Percentiles rank a stretch among this genome's conserved stretches.
Conservation (phyloP, 2,797 vertebrate species). For the Smutsia gigantea region DNA sequence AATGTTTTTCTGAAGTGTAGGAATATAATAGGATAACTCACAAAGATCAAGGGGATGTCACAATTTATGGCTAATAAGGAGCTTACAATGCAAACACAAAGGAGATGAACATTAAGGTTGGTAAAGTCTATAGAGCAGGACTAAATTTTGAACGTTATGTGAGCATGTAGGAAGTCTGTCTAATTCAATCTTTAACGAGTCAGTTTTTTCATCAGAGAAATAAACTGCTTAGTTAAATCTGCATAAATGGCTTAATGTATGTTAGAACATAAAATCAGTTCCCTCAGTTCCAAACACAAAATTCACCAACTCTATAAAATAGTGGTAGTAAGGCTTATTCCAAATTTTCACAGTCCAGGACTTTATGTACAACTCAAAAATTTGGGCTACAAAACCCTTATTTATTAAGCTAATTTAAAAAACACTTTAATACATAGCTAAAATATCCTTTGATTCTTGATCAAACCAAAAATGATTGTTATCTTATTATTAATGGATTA, state of each 20-base stretch:
- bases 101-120: background rate
- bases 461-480: background rate
- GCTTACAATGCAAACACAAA: background rate
- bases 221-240: background rate
- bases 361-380: background rate
- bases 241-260: background rate
- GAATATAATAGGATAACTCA: background rate
- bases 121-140: background rate
- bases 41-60: background rate
- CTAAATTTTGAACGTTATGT: background rate
- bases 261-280: background rate
- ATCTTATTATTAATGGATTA: slow-evolving; percentile 32
- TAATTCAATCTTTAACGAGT: background rate
- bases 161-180: background rate
- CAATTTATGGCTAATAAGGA: background rate
- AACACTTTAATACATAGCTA: slow-evolving; percentile 17
- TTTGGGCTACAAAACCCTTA: background rate
- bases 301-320: background rate
- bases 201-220: background rate
- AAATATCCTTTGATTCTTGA: slow-evolving; percentile 44
- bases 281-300: background rate
- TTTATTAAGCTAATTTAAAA: slow-evolving; percentile 48
- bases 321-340: background rate
- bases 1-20: background rate
- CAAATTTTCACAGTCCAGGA: background rate